Percentiles rank a stretch among this genome's conserved stretches.
Evolutionary conservation across 2,797 vertebrate species (phyloP).

Genomic region (Alosa sapidissima): DNA sequence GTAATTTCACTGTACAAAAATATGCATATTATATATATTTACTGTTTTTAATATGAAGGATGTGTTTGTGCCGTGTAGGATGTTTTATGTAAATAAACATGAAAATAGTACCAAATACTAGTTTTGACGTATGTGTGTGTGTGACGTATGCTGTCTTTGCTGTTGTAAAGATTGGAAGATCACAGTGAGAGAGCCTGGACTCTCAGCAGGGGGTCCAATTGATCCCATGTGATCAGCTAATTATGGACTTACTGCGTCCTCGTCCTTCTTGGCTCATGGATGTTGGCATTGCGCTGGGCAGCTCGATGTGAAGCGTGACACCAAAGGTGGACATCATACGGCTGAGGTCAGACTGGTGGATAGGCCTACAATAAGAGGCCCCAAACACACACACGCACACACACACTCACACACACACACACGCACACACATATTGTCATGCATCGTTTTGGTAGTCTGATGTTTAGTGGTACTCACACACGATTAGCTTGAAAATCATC

Average conservation of each 20-base stretch:
- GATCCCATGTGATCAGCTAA: slow-evolving; percentile 71
- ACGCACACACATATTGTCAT: background rate
- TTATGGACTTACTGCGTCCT: slow-evolving; percentile 68
- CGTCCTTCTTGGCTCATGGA: background rate
- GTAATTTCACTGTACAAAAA: slow-evolving; percentile 15
- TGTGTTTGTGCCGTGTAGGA: slow-evolving; percentile 9
- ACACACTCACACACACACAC: too few relatives aligned
- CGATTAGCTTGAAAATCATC: too few relatives aligned
- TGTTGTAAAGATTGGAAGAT: slow-evolving; percentile 40
- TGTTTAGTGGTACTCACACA: background rate
- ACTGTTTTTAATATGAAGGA: slow-evolving; percentile 23
- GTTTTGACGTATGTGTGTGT: background rate
- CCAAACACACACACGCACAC: background rate
- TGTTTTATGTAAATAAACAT: slow-evolving; percentile 17
- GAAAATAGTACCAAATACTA: slow-evolving; percentile 6
- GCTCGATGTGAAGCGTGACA: background rate
- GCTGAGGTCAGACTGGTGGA: background rate
- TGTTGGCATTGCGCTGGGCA: background rate
- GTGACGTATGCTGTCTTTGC: background rate
- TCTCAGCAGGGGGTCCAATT: slow-evolving; percentile 62
- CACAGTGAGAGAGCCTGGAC: slow-evolving; percentile 46
- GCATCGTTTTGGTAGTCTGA: background rate
- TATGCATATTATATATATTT: background rate
- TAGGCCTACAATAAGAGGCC: background rate
- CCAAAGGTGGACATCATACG: background rate